A percentile compares a stretch with the other conserved stretches of the same genome.
phyloP scores from a whole-genome alignment of 2,797 vertebrate genomes.

The Clarias platycephalus region DNA sequence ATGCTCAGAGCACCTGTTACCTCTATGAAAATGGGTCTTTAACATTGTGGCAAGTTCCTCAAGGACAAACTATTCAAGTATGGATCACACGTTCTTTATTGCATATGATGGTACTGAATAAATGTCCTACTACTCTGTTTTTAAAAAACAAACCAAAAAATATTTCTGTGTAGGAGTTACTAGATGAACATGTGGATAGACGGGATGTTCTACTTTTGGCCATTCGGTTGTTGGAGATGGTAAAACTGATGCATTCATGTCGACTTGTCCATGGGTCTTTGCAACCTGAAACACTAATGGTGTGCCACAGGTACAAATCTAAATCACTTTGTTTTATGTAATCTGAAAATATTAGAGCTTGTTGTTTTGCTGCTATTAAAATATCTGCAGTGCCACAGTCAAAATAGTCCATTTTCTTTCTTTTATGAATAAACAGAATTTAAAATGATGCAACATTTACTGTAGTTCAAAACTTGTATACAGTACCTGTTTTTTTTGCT shows the following conservation, averaged over 20 bases:
- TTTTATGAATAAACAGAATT: background rate
- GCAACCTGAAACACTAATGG: constrained; percentile 52
- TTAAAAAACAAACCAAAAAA: background rate
- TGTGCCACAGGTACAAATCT: constrained; percentile 55
- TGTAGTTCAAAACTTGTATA: background rate
- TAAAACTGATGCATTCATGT: constrained; percentile 62
- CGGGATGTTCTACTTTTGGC: constrained; percentile 22
- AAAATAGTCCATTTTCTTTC: background rate
- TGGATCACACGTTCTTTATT: background rate
- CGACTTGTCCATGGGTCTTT: constrained; percentile 62
- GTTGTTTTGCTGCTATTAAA: background rate
- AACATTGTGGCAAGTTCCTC: constrained; percentile 57
- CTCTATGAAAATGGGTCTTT: constrained; percentile 64
- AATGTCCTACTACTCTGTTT: background rate
- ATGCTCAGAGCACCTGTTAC: constrained; percentile 57
- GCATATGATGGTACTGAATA: background rate
- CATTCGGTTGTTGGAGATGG: constrained; percentile 58
- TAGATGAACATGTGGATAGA: background rate
- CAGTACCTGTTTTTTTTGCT: background rate
- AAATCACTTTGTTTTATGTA: background rate
- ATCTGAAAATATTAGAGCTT: background rate
- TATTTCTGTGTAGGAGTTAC: constrained; percentile 3
- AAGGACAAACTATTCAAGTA: constrained; percentile 40
- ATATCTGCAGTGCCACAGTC: background rate
- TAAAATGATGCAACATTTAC: background rate